Base-by-base conservation (phyloP, 2,888 invertebrate genomes). In the Scaptomyza flava region DNA sequence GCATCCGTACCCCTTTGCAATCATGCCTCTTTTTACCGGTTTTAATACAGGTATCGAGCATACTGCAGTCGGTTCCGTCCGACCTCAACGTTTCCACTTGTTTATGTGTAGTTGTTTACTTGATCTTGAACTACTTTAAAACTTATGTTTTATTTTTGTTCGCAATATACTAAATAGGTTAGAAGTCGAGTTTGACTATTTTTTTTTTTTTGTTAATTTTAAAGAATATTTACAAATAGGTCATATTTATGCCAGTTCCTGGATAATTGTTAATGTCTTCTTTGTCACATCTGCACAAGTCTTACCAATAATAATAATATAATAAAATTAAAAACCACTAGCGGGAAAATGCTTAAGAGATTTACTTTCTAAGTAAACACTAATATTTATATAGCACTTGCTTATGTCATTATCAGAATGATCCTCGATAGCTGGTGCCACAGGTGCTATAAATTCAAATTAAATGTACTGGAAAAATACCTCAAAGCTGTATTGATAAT, bases 401-500 rank as follows among this genome's bases (percentile, higher is more conserved):
- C 6, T 4, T 7, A n/a, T 23, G 9, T 27, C 6, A 7, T 14
- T 1, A 14, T 23, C 11, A 8, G n/a, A n/a, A 34, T 34, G n/a
- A 14, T 3, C 3, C 42, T 36, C 31, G 65, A 52, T 65, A 71
- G 72, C 64, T 45, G 62, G 51, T 67, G 36, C 77, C 67, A 72
- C 79, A 61, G 60, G 47, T 48, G 64, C 51, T 53, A 57, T 68
- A 42, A 45, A 72, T 59, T 77, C 27, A 27, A 6, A 27, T 27
- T 33, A 27, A 36, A 48, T 50, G 57, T 27, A 45, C 33, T 17
- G 45, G 20, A 20, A 20, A 11, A 66, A 62, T 47, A 17, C 17
- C 63, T 62, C 64, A 64, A 63, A 70, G 53, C 63, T 73, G 59
- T 54, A 67, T 46, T 14, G 47, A 52, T 79, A 87, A 87, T 81